Evolutionary conservation across 2,888 invertebrate species (phyloP).

Genomic region (Drosophila atripex): DNA sequence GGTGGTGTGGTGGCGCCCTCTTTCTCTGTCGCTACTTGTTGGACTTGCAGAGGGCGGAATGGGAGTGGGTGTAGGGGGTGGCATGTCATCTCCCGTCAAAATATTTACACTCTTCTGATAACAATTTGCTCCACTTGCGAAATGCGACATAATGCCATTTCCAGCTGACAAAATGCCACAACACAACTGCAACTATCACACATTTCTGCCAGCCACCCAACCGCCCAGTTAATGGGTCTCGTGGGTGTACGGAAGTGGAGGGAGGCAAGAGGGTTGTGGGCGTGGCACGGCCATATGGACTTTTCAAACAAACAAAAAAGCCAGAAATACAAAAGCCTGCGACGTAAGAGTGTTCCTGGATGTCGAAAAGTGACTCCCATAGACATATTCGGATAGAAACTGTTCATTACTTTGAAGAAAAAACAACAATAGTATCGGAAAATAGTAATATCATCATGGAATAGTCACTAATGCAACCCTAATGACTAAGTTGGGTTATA

Average conservation of each 20-base stretch:
- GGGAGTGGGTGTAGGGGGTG: no score
- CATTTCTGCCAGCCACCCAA: conserved; percentile 19
- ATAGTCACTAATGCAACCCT: neutral
- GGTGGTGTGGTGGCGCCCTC: neutral
- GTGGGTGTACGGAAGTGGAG: neutral
- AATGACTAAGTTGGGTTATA: neutral
- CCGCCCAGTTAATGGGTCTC: conserved; percentile 27
- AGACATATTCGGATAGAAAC: no score
- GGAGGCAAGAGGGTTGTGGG: no score
- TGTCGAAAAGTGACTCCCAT: no score
- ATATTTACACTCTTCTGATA: neutral
- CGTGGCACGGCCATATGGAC: conserved; percentile 25
- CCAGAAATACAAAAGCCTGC: neutral
- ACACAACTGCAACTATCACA: conserved; percentile 24
- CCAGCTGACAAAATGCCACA: neutral
- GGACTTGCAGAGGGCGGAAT: neutral
- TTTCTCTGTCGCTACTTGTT: neutral
- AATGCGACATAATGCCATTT: no score
- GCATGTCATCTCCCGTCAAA: neutral
- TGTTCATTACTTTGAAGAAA: no score
- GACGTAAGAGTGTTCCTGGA: no score
- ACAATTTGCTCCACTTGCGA: no score
- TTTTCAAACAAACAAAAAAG: conserved; percentile 7
- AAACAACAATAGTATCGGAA: no score
- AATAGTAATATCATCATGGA: no score